phyloP scores from a whole-genome alignment of 2,113 vertebrate species.

The Myocastor coypus region DNA sequence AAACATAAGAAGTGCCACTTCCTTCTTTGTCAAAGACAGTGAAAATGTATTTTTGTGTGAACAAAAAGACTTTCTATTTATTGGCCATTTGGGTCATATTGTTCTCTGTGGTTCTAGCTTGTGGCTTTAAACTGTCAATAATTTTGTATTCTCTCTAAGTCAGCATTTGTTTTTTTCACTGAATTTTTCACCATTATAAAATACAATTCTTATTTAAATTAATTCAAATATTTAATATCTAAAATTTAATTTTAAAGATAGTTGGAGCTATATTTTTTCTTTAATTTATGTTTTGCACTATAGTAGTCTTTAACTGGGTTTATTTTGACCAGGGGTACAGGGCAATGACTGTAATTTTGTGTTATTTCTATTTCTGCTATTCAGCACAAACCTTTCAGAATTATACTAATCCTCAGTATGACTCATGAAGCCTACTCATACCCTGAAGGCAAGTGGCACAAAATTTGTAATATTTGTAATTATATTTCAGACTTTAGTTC shows the following conservation, averaged over 20 bases:
- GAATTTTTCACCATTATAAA: slow-evolving; percentile 72
- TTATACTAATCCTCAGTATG: neutral
- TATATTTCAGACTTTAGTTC: neutral
- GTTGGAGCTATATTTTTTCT: neutral
- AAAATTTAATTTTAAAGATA: slow-evolving; percentile 45
- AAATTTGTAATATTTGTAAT: neutral
- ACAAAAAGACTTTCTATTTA: slow-evolving; percentile 73
- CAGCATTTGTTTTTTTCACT: slow-evolving; percentile 70
- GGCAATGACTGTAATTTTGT: neutral
- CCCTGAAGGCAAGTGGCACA: neutral
- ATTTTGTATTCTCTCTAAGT: slow-evolving; percentile 77
- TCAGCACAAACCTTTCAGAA: slow-evolving; percentile 18
- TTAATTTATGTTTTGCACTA: neutral
- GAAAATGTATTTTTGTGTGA: slow-evolving; percentile 18
- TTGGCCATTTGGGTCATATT: slow-evolving; percentile 63
- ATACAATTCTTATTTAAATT: slow-evolving; percentile 75
- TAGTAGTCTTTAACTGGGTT: slow-evolving; percentile 2
- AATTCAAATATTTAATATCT: slow-evolving; percentile 77
- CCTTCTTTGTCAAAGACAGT: slow-evolving; percentile 18
- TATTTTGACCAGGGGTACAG: slow-evolving; percentile 5
- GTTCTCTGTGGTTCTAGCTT: slow-evolving; percentile 56
- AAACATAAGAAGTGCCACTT: neutral
- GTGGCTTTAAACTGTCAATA: slow-evolving; percentile 63
- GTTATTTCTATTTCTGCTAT: slow-evolving; percentile 41
- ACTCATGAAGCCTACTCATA: neutral